phyloP scores from a whole-genome alignment of 2,888 invertebrate species.

The Mesopsocus fuscifrons region DNA sequence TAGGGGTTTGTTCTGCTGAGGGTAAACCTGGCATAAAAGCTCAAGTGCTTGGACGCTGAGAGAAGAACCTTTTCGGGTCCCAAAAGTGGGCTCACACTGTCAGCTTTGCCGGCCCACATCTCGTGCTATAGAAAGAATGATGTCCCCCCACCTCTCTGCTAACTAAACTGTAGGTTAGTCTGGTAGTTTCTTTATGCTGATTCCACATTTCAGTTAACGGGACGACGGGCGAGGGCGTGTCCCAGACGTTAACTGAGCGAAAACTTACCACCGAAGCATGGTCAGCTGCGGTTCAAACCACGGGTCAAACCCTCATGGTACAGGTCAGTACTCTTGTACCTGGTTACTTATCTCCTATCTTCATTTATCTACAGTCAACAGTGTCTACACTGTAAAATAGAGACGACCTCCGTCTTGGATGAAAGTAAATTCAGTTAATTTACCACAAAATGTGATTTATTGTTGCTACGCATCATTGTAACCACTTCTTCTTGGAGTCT shows the following conservation, averaged over 20 bases:
- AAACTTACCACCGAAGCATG: slow-evolving; percentile 44
- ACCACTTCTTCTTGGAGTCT: too few relatives aligned
- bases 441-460: too few relatives aligned
- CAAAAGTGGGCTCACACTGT: too few relatives aligned
- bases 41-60: not conserved
- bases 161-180: too few relatives aligned
- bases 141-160: too few relatives aligned
- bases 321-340: slow-evolving; percentile 30
- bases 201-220: slow-evolving; percentile 44
- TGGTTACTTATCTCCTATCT: not conserved
- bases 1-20: not conserved
- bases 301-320: slow-evolving; percentile 40
- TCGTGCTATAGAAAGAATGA: too few relatives aligned
- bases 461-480: too few relatives aligned
- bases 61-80: not conserved
- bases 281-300: slow-evolving; percentile 33
- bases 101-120: too few relatives aligned
- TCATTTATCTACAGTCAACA: not conserved
- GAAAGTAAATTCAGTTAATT: too few relatives aligned
- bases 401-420: too few relatives aligned
- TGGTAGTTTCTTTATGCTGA: slow-evolving; percentile 1
- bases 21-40: not conserved
- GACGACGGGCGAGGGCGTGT: slow-evolving; percentile 57
- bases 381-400: slow-evolving; percentile 15
- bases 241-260: slow-evolving; percentile 43